Conservation (phyloP, 2,888 invertebrate genomes). For the Pyrrhia umbra region DNA sequence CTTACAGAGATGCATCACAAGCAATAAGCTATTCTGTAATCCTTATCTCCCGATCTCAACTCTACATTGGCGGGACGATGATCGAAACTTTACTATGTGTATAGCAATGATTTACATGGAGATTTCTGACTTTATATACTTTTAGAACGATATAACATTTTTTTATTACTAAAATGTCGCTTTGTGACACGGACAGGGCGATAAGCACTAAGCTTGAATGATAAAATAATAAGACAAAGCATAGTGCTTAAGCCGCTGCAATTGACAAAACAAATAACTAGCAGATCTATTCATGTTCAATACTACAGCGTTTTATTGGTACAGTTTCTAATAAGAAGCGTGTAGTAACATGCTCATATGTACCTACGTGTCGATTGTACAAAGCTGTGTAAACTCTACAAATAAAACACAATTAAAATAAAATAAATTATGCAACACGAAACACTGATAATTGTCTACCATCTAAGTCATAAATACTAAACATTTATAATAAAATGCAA, state of each 20-base stretch:
- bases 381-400: constrained; percentile 80
- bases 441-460: constrained; percentile 75
- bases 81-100: constrained; percentile 31
- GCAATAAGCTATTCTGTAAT: constrained; percentile 67
- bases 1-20: constrained; percentile 81
- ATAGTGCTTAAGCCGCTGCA: constrained; percentile 51
- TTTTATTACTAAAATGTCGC: constrained; percentile 46
- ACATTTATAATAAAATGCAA: constrained; percentile 66
- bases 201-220: constrained; percentile 61
- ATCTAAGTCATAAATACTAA: constrained; percentile 63
- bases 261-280: constrained; percentile 76
- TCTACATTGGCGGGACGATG: constrained; percentile 28
- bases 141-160: constrained; percentile 56
- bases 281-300: constrained; percentile 81
- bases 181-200: constrained; percentile 69
- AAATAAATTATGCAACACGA: constrained; percentile 87
- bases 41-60: constrained; percentile 34
- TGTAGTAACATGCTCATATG: constrained; percentile 66
- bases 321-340: constrained; percentile 59
- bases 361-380: constrained; percentile 71
- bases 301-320: constrained; percentile 37
- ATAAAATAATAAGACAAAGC: constrained; percentile 52
- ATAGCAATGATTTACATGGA: constrained; percentile 36
- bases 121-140: constrained; percentile 55
- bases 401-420: constrained; percentile 82